A percentile compares a stretch with the other conserved stretches of the same genome.
These are phyloP conservation scores for Ochlodes sylvanus DNA, from an alignment of 2,888 invertebrate genomes.

Conservation along the genomic window DNA sequence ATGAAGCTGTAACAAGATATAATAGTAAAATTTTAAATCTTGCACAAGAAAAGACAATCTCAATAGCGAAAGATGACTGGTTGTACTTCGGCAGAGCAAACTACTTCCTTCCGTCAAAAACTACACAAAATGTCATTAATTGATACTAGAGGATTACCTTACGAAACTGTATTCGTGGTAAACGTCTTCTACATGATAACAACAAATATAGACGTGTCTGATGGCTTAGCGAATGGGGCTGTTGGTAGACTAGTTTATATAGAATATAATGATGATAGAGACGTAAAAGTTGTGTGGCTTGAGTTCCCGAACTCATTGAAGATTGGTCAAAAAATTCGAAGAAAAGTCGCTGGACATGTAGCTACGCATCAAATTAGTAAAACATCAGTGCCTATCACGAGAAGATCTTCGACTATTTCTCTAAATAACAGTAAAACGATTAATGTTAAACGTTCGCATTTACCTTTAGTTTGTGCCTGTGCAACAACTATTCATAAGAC, in stretches of 20 bases:
- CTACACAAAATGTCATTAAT: constrained; percentile 45
- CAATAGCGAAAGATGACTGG: constrained; percentile 13
- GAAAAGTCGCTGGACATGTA: constrained; percentile 20
- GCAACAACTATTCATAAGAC: constrained; percentile 46
- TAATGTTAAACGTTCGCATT: constrained; percentile 12
- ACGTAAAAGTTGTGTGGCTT: constrained; percentile 43
- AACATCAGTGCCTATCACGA: neutral
- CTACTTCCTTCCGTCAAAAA: constrained; percentile 9
- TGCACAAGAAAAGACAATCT: neutral
- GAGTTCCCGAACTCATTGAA: constrained; percentile 40
- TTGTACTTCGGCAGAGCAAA: constrained; percentile 4
- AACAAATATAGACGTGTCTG: constrained; percentile 46
- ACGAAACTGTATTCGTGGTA: constrained; percentile 43
- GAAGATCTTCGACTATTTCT: constrained; percentile 12
- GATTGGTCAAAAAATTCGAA: constrained; percentile 24
- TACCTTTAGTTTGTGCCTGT: constrained; percentile 30
- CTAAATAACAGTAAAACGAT: constrained; percentile 15
- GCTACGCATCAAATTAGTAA: neutral
- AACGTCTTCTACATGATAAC: constrained; percentile 44
- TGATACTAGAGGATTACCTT: constrained; percentile 46
- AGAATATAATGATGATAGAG: constrained; percentile 42
- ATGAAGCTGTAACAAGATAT: constrained; percentile 1
- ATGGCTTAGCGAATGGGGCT: constrained; percentile 47
- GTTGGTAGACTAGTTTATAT: constrained; percentile 46
- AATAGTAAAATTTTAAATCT: constrained; percentile 7